These are phyloP conservation scores for Drosophila ohnishii DNA, from an alignment of 1,140 invertebrate species.

Conservation along the genomic window DNA sequence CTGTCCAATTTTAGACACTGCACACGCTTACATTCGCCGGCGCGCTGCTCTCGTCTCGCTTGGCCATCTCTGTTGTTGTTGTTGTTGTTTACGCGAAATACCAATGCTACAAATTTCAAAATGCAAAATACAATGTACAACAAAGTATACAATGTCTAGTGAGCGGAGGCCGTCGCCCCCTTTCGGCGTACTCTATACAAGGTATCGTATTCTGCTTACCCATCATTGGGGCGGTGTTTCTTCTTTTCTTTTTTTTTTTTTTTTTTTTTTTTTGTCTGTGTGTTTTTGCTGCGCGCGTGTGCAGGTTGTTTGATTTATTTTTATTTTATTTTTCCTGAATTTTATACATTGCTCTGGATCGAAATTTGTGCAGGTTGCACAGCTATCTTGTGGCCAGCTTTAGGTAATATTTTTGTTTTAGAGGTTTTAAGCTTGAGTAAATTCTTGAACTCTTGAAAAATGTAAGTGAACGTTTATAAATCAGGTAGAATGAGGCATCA, in stretches of 20 bases:
- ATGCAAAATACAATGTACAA: constrained; percentile 2
- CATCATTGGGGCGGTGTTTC: constrained; percentile 13
- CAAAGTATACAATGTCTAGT: constrained; percentile 46
- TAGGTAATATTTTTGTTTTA: neutral
- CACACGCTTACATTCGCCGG: constrained; percentile 2
- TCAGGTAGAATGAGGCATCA: too few species aligned
- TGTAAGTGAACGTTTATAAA: too few species aligned
- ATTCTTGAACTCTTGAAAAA: too few species aligned
- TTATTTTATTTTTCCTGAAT: constrained; percentile 46
- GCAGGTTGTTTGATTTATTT: constrained; percentile 67
- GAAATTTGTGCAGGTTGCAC: constrained; percentile 6
- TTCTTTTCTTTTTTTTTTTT: neutral
- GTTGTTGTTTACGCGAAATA: constrained; percentile 63
- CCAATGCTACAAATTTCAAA: constrained; percentile 18
- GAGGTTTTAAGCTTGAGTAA: neutral
- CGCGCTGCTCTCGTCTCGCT: constrained; percentile 3
- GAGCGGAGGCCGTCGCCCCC: constrained; percentile 67
- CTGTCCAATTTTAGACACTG: constrained; percentile 33
- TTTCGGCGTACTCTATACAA: constrained; percentile 31
- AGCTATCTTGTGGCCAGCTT: neutral
- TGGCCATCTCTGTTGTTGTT: neutral
- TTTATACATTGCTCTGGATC: constrained; percentile 35
- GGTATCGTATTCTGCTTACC: constrained; percentile 64
- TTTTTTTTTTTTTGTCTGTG: neutral
- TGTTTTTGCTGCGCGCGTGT: constrained; percentile 61